Evolutionary conservation across 2,797 vertebrate genomes (phyloP).

Genomic region (Enteromius afrohamiltoni): DNA sequence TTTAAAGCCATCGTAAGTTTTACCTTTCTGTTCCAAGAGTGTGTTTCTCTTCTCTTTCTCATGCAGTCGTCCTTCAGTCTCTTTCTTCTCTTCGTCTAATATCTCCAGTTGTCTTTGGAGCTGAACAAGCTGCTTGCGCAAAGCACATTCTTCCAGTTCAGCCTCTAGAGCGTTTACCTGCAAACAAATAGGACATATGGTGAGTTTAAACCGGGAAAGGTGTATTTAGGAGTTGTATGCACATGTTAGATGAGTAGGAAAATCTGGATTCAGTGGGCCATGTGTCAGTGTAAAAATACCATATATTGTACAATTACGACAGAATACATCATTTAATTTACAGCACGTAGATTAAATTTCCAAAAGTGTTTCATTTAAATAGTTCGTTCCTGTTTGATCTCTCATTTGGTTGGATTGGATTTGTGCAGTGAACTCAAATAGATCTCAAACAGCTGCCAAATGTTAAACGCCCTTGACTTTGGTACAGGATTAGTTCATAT

Average conservation of each 20-base stretch:
- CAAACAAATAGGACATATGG: constrained; percentile 1
- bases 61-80: constrained; percentile 74
- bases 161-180: constrained; percentile 75
- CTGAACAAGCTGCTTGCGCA: constrained; percentile 71
- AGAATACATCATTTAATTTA: background rate
- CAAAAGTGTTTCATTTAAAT: background rate
- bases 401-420: background rate
- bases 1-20: constrained; percentile 49
- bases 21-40: constrained; percentile 72
- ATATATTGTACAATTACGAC: background rate
- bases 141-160: constrained; percentile 70
- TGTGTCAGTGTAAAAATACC: background rate
- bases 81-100: constrained; percentile 80
- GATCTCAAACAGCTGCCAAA: background rate
- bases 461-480: background rate
- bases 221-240: background rate
- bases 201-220: background rate
- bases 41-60: constrained; percentile 70
- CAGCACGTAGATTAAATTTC: background rate
- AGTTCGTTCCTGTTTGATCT: background rate
- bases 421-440: background rate
- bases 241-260: background rate
- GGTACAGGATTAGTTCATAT: constrained; percentile 1
- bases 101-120: constrained; percentile 79
- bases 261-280: background rate